A percentile compares a stretch with the other conserved stretches of the same genome.
phyloP scores from a whole-genome alignment of 2,888 invertebrate genomes.

The Biston betularia region DNA sequence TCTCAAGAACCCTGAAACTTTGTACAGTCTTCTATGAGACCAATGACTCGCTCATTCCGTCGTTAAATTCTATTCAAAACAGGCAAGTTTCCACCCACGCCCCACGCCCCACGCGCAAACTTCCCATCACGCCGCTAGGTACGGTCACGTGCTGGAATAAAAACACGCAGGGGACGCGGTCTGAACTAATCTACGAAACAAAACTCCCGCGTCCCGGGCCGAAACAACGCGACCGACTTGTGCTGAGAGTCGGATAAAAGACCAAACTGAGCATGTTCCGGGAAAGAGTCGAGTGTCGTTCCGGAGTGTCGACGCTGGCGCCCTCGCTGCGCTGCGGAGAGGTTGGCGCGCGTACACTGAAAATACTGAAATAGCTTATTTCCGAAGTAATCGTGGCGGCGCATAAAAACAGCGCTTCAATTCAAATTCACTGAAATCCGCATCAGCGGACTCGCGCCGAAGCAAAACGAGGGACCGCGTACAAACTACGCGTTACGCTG shows the following conservation, averaged over 20 bases:
- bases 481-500: conserved; percentile 45
- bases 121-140: not conserved
- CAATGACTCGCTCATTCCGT: too few species aligned
- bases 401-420: conserved; percentile 28
- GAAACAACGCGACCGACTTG: not conserved
- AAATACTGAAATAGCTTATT: conserved; percentile 16
- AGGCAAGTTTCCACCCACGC: too few species aligned
- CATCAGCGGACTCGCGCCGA: conserved; percentile 36
- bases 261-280: not conserved
- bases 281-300: not conserved
- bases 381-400: conserved; percentile 12
- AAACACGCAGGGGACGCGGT: not conserved
- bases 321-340: not conserved
- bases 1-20: too few species aligned
- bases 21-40: too few species aligned
- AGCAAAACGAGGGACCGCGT: conserved; percentile 45
- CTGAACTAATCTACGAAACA: conserved; percentile 3
- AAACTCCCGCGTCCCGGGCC: not conserved
- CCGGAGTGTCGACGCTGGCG: not conserved
- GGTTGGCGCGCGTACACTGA: not conserved
- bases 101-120: too few species aligned
- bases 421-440: conserved; percentile 30
- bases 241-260: not conserved
- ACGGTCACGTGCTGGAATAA: not conserved
- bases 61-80: too few species aligned